Evolutionary conservation across 2,113 vertebrate genomes (phyloP).

Genomic region (Enhydra lutris): DNA sequence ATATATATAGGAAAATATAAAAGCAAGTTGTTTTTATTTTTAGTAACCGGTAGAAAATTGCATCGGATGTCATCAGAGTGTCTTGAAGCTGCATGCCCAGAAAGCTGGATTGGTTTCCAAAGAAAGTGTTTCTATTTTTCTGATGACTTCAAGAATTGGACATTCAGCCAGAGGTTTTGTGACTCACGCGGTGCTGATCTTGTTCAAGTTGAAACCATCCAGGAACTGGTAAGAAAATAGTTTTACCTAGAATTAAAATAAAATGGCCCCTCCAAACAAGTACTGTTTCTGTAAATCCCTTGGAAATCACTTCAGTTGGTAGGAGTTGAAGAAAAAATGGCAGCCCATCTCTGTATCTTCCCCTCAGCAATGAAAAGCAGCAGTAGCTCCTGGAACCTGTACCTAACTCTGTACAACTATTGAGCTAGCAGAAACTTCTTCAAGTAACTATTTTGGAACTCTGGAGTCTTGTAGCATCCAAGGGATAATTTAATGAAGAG

Average conservation of each 20-base stretch:
- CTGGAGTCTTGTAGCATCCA: neutral
- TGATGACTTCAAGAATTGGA: slow-evolving; percentile 20
- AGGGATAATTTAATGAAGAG: neutral
- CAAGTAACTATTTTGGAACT: neutral
- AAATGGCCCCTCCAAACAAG: neutral
- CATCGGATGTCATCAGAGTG: neutral
- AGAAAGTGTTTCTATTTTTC: slow-evolving; percentile 38
- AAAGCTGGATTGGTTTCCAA: slow-evolving; percentile 33
- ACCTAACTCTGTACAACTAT: neutral
- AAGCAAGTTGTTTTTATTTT: neutral
- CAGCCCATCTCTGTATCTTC: neutral
- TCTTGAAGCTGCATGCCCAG: neutral
- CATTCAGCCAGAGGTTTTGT: slow-evolving; percentile 16
- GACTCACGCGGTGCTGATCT: neutral
- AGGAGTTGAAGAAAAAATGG: neutral
- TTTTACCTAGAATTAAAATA: neutral
- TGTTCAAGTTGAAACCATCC: neutral
- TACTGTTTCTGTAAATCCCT: neutral
- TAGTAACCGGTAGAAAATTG: neutral
- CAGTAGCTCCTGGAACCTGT: neutral
- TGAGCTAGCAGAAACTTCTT: neutral
- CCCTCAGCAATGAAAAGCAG: neutral
- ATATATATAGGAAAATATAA: neutral
- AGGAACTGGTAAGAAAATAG: slow-evolving; percentile 33
- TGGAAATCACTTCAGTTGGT: neutral